phyloP scores from a whole-genome alignment of 2,113 vertebrate species.

The Nanorana parkeri region DNA sequence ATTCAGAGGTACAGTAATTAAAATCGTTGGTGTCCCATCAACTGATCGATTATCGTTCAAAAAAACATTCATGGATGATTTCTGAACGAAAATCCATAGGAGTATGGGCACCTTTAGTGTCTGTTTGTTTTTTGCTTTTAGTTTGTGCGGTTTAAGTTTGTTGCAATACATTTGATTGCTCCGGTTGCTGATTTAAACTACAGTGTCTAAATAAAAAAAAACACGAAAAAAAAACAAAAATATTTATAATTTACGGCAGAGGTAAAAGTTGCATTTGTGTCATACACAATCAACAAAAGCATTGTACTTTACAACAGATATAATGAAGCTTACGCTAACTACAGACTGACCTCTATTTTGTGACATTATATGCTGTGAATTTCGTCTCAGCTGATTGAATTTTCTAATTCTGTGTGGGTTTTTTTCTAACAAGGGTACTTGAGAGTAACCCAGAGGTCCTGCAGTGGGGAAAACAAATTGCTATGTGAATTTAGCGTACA shows the following conservation, averaged over 20 bases:
- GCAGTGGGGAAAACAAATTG: conserved; percentile 40
- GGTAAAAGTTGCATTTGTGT: conserved; percentile 17
- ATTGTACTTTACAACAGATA: conserved; percentile 8
- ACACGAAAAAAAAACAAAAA: conserved; percentile 9
- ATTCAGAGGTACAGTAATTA: too few species aligned
- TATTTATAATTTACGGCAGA: background rate
- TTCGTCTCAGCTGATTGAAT: conserved; percentile 48
- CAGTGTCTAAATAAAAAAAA: background rate
- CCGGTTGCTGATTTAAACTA: background rate
- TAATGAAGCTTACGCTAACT: background rate
- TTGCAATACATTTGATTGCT: too few species aligned
- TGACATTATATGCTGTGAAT: conserved; percentile 34
- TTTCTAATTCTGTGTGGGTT: conserved; percentile 33
- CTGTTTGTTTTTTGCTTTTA: too few species aligned
- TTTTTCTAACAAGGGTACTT: conserved; percentile 39
- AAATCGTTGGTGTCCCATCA: too few species aligned
- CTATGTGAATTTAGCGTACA: conserved; percentile 35
- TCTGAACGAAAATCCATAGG: too few species aligned
- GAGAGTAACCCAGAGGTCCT: conserved; percentile 18
- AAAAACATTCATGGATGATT: too few species aligned
- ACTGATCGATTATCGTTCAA: too few species aligned
- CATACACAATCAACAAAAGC: conserved; percentile 36
- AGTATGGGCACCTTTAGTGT: too few species aligned
- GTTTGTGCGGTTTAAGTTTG: too few species aligned
- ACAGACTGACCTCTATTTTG: conserved; percentile 38